Base-by-base conservation (phyloP, 2,888 invertebrate species). In the Globia sparganii region DNA sequence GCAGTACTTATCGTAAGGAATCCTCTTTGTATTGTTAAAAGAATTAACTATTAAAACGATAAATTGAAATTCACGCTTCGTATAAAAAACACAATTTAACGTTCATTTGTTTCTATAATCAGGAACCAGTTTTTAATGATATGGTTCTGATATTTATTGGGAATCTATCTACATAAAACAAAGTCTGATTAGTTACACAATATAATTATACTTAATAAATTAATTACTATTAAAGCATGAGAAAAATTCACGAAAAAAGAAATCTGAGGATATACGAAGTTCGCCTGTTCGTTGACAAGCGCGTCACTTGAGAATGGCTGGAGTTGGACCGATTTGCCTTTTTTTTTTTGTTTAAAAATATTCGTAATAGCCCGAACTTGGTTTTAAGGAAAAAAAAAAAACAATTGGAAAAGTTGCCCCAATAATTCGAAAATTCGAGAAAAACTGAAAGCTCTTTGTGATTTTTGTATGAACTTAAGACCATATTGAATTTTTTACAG, bases 21-120 rank as follows among this genome's bases (percentile, higher is more conserved):
- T 72, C 69, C 56, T 72, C 53, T 82, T 86, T 84, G 77, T 87
- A 79, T 75, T 76, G 28, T 80, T 64, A 67, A 46, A 88, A 67
- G 64, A 84, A 86, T 72, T 31, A 37, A 46, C 18, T 53, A 21
- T 75, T 58, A 46, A 72, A 77, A 73, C 37, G 25, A 73, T 40
- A 67, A 67, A 72, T 78, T 80, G 25, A 80, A 73, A 28, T 69
- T 62, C n/a, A 74, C 58, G 66, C 56, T n/a, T 40, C 15, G 21
- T 40, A 31, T 31, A 31, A 56, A 31, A 9, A 65, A 1, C 31
- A 37, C 21, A 28, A 34, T 72, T 70, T 72, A 46, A 18, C 18
- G 68, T 64, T 46, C 2, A 62, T 46, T 59, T 25, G 34, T 46
- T 56, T 78, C 40, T 43, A 31, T 59, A 34, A 65, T 65, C 5